A percentile compares a stretch with the other conserved stretches of the same genome.
These are phyloP conservation scores for Pedionomus torquatus DNA, from an alignment of 2,113 vertebrate genomes.

Conservation along the genomic window DNA sequence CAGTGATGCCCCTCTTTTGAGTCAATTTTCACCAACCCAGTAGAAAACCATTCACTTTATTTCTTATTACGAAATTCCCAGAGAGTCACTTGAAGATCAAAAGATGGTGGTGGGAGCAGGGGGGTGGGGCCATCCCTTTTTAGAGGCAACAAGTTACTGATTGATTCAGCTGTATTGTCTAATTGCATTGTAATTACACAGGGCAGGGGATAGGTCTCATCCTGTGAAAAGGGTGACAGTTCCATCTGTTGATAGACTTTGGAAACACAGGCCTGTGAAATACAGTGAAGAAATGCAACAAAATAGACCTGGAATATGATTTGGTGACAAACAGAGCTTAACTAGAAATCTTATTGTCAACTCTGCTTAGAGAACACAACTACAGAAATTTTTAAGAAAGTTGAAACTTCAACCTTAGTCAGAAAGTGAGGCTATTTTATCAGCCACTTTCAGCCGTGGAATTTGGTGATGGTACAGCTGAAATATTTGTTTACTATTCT, in stretches of 20 bases:
- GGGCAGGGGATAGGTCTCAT: not conserved
- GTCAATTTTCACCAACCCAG: not conserved
- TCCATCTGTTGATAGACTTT: not conserved
- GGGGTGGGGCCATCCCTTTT: not conserved
- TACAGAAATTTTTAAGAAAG: not conserved
- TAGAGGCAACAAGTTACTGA: not conserved
- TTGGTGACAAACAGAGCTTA: not conserved
- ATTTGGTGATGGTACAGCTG: not conserved
- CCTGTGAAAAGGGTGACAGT: not conserved
- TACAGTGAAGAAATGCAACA: not conserved
- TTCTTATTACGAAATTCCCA: not conserved
- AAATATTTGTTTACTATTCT: constrained; percentile 30
- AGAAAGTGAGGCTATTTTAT: not conserved
- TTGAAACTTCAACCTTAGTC: not conserved
- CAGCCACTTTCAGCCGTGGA: not conserved
- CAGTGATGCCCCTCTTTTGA: not conserved
- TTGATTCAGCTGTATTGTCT: not conserved
- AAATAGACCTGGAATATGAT: not conserved
- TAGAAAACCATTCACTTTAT: not conserved
- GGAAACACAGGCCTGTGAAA: not conserved
- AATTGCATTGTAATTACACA: not conserved
- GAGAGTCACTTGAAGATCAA: not conserved
- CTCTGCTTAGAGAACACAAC: not conserved
- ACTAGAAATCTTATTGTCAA: not conserved
- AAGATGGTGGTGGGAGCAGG: not conserved